Percentiles rank a stretch among this genome's conserved stretches.
Conservation (phyloP, 2,888 invertebrate species). For the Drosophila nr. perissopoda region DNA sequence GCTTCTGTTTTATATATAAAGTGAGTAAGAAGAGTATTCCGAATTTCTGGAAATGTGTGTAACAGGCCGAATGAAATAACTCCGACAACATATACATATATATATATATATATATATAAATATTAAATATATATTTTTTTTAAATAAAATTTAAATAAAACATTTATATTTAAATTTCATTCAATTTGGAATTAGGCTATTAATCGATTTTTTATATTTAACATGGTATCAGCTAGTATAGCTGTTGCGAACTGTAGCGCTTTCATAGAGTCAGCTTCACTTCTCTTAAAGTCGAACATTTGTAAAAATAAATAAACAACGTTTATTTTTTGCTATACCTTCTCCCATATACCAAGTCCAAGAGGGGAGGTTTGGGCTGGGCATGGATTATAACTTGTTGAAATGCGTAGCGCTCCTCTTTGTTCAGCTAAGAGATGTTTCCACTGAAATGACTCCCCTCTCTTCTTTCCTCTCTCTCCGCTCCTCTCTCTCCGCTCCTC, state of each 20-base stretch:
- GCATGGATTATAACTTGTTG: background rate
- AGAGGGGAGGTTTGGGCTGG: background rate
- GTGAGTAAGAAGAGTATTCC: background rate
- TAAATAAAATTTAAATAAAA: no score
- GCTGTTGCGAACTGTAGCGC: background rate
- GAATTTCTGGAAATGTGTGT: background rate
- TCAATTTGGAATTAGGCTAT: no score
- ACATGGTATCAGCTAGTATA: background rate
- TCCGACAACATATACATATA: background rate
- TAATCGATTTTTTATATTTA: background rate
- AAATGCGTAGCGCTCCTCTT: background rate
- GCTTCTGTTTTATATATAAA: background rate
- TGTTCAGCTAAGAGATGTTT: background rate
- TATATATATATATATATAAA: background rate
- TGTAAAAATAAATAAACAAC: background rate
- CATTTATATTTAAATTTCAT: no score
- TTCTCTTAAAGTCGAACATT: background rate
- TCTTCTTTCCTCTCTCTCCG: background rate
- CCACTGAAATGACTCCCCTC: background rate
- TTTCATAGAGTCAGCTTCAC: background rate
- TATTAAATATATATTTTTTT: background rate
- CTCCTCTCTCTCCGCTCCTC: background rate
- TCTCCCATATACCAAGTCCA: background rate
- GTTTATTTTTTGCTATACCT: background rate
- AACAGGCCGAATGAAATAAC: background rate